A percentile compares a stretch with the other conserved stretches of the same genome.
Conservation (phyloP, 2,797 vertebrate species). For the Melanotaenia trifasciata region DNA sequence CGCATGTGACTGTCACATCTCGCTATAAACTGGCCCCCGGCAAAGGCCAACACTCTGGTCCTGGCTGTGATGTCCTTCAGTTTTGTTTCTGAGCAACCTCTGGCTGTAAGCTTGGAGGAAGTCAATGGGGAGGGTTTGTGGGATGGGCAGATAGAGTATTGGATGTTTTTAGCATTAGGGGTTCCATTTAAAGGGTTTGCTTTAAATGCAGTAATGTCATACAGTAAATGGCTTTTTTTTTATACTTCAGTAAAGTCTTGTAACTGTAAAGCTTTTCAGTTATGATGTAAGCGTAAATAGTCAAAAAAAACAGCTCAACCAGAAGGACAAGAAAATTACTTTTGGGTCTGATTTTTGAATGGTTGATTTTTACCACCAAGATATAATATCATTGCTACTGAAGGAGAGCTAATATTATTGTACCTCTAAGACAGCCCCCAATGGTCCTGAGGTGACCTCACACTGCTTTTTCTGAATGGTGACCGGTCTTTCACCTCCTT, state of each 20-base stretch:
- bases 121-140: slow-evolving; percentile 16
- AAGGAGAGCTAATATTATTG: slow-evolving; percentile 4
- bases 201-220: slow-evolving; percentile 22
- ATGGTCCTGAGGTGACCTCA: slow-evolving; percentile 4
- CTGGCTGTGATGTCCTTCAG: slow-evolving; percentile 39
- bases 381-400: background rate
- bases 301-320: slow-evolving; percentile 6
- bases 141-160: slow-evolving; percentile 26
- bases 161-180: slow-evolving; percentile 13
- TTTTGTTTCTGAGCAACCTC: slow-evolving; percentile 70
- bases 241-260: slow-evolving; percentile 7
- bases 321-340: background rate
- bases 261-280: slow-evolving; percentile 7
- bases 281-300: slow-evolving; percentile 7
- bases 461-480: background rate
- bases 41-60: slow-evolving; percentile 28
- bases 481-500: slow-evolving; percentile 22
- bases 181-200: slow-evolving; percentile 31
- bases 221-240: slow-evolving; percentile 2
- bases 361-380: slow-evolving; percentile 1
- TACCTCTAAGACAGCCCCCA: background rate
- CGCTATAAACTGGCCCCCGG: slow-evolving; percentile 32
- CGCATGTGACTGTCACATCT: slow-evolving; percentile 36
- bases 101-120: slow-evolving; percentile 42
- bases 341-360: slow-evolving; percentile 5